A percentile compares a stretch with the other conserved stretches of the same genome.
Evolutionary conservation across 2,113 vertebrate genomes (phyloP).

Genomic region (Spermophilus dauricus): DNA sequence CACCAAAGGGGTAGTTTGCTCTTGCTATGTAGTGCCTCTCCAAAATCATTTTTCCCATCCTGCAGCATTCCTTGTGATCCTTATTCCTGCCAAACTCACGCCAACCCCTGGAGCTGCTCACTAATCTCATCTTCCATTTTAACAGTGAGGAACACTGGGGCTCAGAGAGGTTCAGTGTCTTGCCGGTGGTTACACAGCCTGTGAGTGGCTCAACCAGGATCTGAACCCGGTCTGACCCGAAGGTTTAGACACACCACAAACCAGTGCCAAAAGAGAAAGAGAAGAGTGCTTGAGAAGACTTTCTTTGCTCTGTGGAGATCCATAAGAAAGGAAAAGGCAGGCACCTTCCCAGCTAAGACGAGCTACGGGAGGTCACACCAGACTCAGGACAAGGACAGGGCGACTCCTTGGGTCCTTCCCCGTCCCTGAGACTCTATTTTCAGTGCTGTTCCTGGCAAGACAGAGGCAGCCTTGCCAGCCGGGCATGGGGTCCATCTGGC

Average conservation of each 20-base stretch:
- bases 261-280: background rate
- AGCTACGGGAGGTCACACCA: background rate
- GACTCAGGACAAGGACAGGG: background rate
- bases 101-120: background rate
- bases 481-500: conserved; percentile 65
- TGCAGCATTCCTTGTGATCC: background rate
- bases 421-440: background rate
- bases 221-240: background rate
- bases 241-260: background rate
- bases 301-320: background rate
- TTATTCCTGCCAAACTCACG: background rate
- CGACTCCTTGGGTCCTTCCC: background rate
- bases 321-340: background rate
- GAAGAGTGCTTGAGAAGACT: background rate
- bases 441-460: background rate
- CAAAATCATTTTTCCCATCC: background rate
- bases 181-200: background rate
- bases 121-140: background rate
- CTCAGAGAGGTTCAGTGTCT: background rate
- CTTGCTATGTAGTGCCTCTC: background rate
- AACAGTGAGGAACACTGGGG: background rate
- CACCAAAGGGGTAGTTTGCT: fast-evolving
- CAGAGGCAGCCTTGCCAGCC: background rate
- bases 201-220: background rate
- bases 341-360: background rate